A percentile compares a stretch with the other conserved stretches of the same genome.
Evolutionary conservation across 2,888 invertebrate species (phyloP).

Genomic region (Latrodectus elegans): DNA sequence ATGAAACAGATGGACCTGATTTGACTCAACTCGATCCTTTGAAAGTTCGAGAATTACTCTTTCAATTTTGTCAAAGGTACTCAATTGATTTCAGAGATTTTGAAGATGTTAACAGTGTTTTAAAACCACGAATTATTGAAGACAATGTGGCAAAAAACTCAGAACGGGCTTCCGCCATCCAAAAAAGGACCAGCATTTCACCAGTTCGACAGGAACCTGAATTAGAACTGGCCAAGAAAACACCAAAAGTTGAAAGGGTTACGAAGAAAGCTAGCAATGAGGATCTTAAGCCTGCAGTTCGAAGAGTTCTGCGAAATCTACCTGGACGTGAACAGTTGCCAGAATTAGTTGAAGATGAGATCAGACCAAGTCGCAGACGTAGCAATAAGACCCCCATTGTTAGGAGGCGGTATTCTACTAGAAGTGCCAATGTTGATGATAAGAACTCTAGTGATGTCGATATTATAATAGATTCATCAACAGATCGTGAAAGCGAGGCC

Average conservation of each 20-base stretch:
- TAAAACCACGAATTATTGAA: constrained; percentile 25
- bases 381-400: constrained; percentile 5
- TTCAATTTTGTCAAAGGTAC: constrained; percentile 56
- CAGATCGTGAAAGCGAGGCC: constrained; percentile 58
- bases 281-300: constrained; percentile 1
- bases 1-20: constrained; percentile 32
- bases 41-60: constrained; percentile 42
- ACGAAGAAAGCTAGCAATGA: constrained; percentile 20
- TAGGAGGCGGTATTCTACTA: constrained; percentile 37
- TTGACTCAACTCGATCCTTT: constrained; percentile 25
- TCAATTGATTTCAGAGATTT: constrained; percentile 62
- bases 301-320: constrained; percentile 36
- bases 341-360: background rate
- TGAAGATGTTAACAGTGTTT: constrained; percentile 30
- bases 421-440: constrained; percentile 35
- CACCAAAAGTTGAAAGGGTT: constrained; percentile 29
- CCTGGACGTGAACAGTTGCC: constrained; percentile 32
- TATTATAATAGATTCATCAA: constrained; percentile 49
- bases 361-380: constrained; percentile 1
- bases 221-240: constrained; percentile 1
- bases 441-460: constrained; percentile 24
- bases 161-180: constrained; percentile 67
- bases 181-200: constrained; percentile 59
- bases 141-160: constrained; percentile 64
- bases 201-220: constrained; percentile 19